phyloP scores from a whole-genome alignment of 2,113 vertebrate species.

The Ctenomys sociabilis region DNA sequence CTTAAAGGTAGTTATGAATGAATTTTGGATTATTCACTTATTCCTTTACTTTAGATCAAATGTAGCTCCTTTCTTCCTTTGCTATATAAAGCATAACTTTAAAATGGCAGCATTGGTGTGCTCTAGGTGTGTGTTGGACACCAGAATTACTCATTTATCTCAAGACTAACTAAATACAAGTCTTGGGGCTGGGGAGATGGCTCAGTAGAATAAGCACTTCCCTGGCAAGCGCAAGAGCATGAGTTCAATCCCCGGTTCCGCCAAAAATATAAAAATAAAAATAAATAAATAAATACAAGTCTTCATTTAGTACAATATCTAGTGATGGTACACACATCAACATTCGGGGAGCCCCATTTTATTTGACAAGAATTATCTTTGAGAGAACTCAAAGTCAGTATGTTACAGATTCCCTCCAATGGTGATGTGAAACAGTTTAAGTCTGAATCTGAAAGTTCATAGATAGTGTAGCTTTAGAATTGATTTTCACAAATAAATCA shows the following conservation, averaged over 20 bases:
- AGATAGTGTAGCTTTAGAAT: neutral
- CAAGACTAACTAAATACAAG: neutral
- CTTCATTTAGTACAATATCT: neutral
- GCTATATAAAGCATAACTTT: neutral
- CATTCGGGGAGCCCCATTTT: neutral
- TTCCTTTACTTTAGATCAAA: neutral
- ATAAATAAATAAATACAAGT: neutral
- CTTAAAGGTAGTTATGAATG: slow-evolving; percentile 11
- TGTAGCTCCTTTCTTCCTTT: neutral
- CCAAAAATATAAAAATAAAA: no score
- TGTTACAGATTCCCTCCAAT: neutral
- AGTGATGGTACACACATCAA: neutral
- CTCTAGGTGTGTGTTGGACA: neutral
- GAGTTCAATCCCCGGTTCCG: no score
- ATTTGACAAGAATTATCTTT: neutral
- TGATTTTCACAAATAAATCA: slow-evolving; percentile 42
- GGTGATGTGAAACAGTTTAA: neutral
- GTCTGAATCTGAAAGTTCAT: slow-evolving; percentile 1
- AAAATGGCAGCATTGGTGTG: neutral
- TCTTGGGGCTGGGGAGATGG: no score
- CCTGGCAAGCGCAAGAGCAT: no score
- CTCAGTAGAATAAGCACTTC: no score
- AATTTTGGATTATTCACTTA: neutral
- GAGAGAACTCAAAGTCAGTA: neutral
- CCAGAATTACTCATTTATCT: neutral